Base-by-base conservation (phyloP, 2,113 vertebrate species). In the Forbesichthys agassizii region DNA sequence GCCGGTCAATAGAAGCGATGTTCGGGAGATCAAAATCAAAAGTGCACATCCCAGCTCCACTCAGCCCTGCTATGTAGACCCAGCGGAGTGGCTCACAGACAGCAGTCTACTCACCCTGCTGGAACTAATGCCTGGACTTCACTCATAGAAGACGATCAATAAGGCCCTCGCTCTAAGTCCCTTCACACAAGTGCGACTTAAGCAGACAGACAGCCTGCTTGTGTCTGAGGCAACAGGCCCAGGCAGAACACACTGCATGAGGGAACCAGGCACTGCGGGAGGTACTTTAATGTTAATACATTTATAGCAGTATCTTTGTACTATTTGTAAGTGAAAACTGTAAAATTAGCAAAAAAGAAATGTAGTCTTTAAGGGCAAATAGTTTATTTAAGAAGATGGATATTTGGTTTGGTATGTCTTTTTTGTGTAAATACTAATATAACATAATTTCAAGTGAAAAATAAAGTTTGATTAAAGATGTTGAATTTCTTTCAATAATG, bases 121-220 rank as follows among this genome's bases (percentile, higher is more conserved):
- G 90, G 91, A 91, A 90, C 91, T 90, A 92, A 91, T 91, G 90
- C 89, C 84, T 81, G 86, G 88, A 89, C 91, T 90, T 89, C 78
- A 82, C 85, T 92, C 82, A 76, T 81, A 74, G 87, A 87, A 71
- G 77, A 72, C 76, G 89, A 92, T 92, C 91, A 89, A 90, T 92
- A 89, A 79, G 81, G 81, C 61, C 73, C 80, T 78, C 71, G 36
- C 81, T 83, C 85, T 84, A 80, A 88, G 86, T 87, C 89, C 85
- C 82, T 75, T 85, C 83, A 86, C 81, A 85, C 88, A 73, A 82
- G 80, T 82, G 71, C 56, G 77, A 88, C 85, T 88, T 86, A 86
- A 84, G 86, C 81, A 82, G 71, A 63, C 84, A 73, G 71, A 71
- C 53, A 18, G 51, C 83, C 78, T 11, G 77, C 68, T 77, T 79